phyloP scores from a whole-genome alignment of 2,797 vertebrate genomes.

The Novumbra hubbsi region DNA sequence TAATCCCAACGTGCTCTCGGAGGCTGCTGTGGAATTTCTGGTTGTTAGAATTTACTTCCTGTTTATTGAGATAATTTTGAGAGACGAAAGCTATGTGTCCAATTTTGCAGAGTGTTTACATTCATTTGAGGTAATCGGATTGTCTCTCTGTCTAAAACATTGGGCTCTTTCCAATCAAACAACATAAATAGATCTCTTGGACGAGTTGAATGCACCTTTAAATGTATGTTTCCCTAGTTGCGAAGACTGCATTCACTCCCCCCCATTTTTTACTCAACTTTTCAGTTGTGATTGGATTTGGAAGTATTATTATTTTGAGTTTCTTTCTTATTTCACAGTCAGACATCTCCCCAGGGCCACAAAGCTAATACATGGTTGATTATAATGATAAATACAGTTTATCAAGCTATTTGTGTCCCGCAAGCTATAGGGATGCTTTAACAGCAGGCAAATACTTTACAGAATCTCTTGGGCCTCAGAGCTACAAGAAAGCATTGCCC shows the following conservation, averaged over 20 bases:
- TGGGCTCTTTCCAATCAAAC: too few species aligned
- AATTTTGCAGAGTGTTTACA: not conserved
- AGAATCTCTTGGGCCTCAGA: not conserved
- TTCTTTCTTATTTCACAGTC: slow-evolving; percentile 6
- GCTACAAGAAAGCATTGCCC: not conserved
- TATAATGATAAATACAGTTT: not conserved
- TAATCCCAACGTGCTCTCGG: not conserved
- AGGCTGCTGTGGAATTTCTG: not conserved
- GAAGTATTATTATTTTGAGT: not conserved
- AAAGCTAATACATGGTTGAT: not conserved
- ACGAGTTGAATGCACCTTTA: too few species aligned
- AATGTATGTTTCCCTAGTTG: too few species aligned
- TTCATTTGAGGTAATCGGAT: not conserved
- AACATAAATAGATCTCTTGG: too few species aligned
- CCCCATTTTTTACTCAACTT: too few species aligned
- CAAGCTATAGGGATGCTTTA: not conserved
- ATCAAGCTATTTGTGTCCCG: not conserved
- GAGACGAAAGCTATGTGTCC: not conserved
- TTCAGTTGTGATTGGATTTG: not conserved
- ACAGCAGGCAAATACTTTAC: not conserved
- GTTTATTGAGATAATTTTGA: not conserved
- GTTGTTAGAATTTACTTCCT: not conserved
- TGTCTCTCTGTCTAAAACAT: too few species aligned
- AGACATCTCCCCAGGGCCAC: not conserved
- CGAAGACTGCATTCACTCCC: too few species aligned